Conservation (phyloP, 2,113 vertebrate genomes). For the Chaenocephalus aceratus region DNA sequence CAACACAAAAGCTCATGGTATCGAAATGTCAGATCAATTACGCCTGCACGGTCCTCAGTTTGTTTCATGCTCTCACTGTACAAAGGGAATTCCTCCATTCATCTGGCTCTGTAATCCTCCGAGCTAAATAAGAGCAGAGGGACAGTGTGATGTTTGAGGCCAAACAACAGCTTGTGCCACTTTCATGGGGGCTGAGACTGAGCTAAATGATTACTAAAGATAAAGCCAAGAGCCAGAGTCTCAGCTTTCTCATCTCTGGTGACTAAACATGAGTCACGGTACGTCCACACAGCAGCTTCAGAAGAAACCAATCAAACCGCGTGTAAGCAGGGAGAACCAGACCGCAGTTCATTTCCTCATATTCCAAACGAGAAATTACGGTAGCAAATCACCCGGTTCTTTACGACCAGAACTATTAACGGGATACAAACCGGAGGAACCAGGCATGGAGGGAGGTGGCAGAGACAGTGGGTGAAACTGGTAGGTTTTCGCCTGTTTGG, state of each 20-base stretch:
- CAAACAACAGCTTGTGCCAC: conserved; percentile 61
- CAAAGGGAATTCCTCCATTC: conserved; percentile 66
- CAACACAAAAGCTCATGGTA: conserved; percentile 22
- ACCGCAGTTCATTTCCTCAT: no score
- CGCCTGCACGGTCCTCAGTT: conserved; percentile 28
- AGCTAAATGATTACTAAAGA: conserved; percentile 30
- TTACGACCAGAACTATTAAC: no score
- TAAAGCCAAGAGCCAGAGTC: neutral
- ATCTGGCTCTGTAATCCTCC: conserved; percentile 73
- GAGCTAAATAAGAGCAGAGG: conserved; percentile 59
- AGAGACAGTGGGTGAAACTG: no score
- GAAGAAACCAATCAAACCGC: no score
- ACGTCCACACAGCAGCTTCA: no score
- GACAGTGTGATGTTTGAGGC: conserved; percentile 44
- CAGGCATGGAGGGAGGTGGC: no score
- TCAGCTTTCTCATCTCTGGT: neutral
- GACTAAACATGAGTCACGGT: neutral
- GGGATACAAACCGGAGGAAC: no score
- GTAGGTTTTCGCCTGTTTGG: no score
- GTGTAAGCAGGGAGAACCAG: no score
- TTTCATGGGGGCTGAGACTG: conserved; percentile 56
- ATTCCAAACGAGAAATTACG: no score
- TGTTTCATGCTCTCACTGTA: conserved; percentile 49
- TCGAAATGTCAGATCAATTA: conserved; percentile 46
- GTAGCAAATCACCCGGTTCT: no score